These are phyloP conservation scores for Agrotis clavis DNA, from an alignment of 2,888 invertebrate genomes.

Conservation along the genomic window DNA sequence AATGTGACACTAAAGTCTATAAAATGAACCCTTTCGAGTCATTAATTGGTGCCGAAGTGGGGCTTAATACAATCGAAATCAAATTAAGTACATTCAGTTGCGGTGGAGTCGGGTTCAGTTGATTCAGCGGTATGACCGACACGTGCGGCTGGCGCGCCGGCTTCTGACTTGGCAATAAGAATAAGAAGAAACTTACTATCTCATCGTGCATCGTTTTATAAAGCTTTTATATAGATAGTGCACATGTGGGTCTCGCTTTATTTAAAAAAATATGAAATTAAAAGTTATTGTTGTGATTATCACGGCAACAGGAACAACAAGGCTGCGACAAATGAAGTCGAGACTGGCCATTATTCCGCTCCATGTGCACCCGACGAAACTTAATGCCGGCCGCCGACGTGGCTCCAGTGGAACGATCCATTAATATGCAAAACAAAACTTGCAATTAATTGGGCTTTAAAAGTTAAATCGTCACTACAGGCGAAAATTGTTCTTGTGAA, in stretches of 20 bases:
- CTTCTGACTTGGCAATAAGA: slow-evolving; percentile 78
- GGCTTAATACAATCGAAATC: slow-evolving; percentile 89
- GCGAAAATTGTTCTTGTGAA: slow-evolving; percentile 72
- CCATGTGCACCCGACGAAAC: slow-evolving; percentile 75
- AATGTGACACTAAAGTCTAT: slow-evolving; percentile 56
- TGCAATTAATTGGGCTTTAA: slow-evolving; percentile 81
- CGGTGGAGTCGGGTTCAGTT: slow-evolving; percentile 83
- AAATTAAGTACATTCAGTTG: slow-evolving; percentile 90
- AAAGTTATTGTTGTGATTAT: slow-evolving; percentile 36
- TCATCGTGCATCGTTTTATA: slow-evolving; percentile 26
- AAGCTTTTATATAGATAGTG: slow-evolving; percentile 8
- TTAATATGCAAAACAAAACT: slow-evolving; percentile 85
- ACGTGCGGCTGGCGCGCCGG: slow-evolving; percentile 75
- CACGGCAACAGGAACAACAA: slow-evolving; percentile 38
- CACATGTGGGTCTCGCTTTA: slow-evolving; percentile 8
- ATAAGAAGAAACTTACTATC: slow-evolving; percentile 71
- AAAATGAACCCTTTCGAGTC: slow-evolving; percentile 79
- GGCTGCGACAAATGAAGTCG: slow-evolving; percentile 75
- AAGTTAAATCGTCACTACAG: slow-evolving; percentile 77
- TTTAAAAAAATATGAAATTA: background rate
- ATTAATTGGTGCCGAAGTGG: slow-evolving; percentile 85
- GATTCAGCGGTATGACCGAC: slow-evolving; percentile 86
- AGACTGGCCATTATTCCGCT: slow-evolving; percentile 78
- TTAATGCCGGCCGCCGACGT: slow-evolving; percentile 72
- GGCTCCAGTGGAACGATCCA: slow-evolving; percentile 72